Conservation (phyloP, 2,888 invertebrate genomes). For the Panopea generosa region DNA sequence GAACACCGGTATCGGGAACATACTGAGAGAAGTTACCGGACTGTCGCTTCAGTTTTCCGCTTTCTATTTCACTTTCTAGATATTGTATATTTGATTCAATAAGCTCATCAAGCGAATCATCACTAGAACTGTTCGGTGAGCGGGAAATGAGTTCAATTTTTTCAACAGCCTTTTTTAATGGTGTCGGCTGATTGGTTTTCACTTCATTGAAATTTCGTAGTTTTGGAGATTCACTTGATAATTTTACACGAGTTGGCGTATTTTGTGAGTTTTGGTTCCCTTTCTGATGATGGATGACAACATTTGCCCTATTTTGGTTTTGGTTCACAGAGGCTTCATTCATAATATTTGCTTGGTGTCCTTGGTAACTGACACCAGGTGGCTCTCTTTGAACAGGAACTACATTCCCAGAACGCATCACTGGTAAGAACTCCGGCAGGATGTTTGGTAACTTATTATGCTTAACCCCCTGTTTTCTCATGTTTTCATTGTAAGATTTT, state of each 20-base stretch:
- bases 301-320: conserved; percentile 1
- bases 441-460: conserved; percentile 35
- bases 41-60: conserved; percentile 66
- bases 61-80: conserved; percentile 77
- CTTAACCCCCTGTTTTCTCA: conserved; percentile 22
- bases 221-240: conserved; percentile 58
- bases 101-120: conserved; percentile 80
- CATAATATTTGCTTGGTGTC: background rate
- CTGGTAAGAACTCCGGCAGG: conserved; percentile 47
- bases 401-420: conserved; percentile 4
- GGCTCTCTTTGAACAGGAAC: background rate
- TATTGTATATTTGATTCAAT: conserved; percentile 81
- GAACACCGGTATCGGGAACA: conserved; percentile 6
- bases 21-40: conserved; percentile 52
- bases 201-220: conserved; percentile 65
- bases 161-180: conserved; percentile 62
- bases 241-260: conserved; percentile 22
- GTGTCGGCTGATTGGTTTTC: conserved; percentile 56
- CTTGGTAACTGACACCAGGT: conserved; percentile 1
- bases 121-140: conserved; percentile 70
- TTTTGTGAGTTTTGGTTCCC: too few species aligned
- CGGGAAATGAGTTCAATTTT: conserved; percentile 62
- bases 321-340: background rate
- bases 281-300: background rate
- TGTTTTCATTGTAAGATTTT: conserved; percentile 23